Conservation (phyloP, 2,888 invertebrate genomes). For the Parnassius apollo region DNA sequence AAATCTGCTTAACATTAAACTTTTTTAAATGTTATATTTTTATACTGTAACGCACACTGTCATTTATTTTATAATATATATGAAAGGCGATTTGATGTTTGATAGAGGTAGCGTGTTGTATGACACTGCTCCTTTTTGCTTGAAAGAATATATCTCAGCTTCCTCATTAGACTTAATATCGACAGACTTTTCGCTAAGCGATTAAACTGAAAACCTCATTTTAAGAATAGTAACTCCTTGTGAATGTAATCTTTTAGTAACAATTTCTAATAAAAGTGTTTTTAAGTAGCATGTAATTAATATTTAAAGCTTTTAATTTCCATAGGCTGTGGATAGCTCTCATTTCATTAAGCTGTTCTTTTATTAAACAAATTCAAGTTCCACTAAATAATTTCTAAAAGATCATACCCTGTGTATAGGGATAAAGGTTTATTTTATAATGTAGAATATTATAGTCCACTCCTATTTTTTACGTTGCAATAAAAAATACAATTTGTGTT, state of each 20-base stretch:
- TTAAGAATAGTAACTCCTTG: conserved; percentile 12
- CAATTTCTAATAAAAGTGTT: conserved; percentile 15
- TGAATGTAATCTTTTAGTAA: conserved; percentile 25
- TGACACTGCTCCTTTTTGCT: conserved; percentile 15
- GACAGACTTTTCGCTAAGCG: conserved; percentile 25
- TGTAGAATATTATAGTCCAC: neutral
- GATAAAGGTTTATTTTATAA: neutral
- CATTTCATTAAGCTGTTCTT: conserved; percentile 6
- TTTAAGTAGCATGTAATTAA: conserved; percentile 7
- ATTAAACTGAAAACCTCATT: conserved; percentile 16
- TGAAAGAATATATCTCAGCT: conserved; percentile 26
- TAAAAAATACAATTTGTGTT: conserved; percentile 15
- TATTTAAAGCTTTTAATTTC: conserved; percentile 6
- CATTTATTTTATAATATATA: conserved; percentile 21
- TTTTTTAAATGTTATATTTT: conserved; percentile 28
- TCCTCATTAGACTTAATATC: conserved; percentile 24
- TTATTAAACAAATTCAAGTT: neutral
- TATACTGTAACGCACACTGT: conserved; percentile 27
- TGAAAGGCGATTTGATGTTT: conserved; percentile 23
- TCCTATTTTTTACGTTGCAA: neutral
- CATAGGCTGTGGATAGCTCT: conserved; percentile 28
- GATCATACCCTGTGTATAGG: neutral
- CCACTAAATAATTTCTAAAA: neutral
- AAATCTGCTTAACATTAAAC: conserved; percentile 18
- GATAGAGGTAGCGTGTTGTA: conserved; percentile 22